Evolutionary conservation across 2,113 vertebrate genomes (phyloP).

Genomic region (Pyxicephalus adspersus): DNA sequence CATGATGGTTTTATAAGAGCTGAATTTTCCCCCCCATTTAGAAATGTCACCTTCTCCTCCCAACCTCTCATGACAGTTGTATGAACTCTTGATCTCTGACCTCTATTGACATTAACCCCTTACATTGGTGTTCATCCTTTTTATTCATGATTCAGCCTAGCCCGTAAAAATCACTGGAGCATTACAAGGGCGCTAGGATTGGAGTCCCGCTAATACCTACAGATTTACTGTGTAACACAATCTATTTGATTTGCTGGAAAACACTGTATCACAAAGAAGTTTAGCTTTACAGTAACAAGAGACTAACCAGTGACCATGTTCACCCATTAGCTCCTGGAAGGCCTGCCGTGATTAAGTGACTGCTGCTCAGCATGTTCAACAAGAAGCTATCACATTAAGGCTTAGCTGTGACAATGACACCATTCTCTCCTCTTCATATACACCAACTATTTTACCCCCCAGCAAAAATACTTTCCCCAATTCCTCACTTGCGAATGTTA

Average conservation of each 20-base stretch:
- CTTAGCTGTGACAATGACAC: not conserved
- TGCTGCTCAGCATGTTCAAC: not conserved
- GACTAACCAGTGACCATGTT: constrained; percentile 54
- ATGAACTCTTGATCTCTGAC: constrained; percentile 80
- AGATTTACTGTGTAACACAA: constrained; percentile 64
- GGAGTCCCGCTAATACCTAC: constrained; percentile 60
- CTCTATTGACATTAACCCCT: constrained; percentile 66
- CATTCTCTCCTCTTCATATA: not conserved
- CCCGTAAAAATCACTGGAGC: constrained; percentile 65
- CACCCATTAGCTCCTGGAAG: not conserved
- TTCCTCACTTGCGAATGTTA: not conserved
- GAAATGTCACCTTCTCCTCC: constrained; percentile 53
- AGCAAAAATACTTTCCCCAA: not conserved
- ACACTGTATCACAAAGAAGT: constrained; percentile 36
- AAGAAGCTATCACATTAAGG: not conserved
- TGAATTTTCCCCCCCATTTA: not conserved
- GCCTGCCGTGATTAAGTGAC: not conserved
- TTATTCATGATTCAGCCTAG: constrained; percentile 61
- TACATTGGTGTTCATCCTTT: constrained; percentile 27
- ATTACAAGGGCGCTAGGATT: constrained; percentile 65
- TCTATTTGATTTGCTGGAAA: constrained; percentile 62
- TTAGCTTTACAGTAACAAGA: constrained; percentile 57
- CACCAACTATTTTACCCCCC: not conserved
- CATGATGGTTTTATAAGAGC: constrained; percentile 10
- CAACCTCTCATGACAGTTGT: constrained; percentile 73